These are phyloP conservation scores for Hydriomena furcata DNA, from an alignment of 2,888 invertebrate species.

Conservation along the genomic window DNA sequence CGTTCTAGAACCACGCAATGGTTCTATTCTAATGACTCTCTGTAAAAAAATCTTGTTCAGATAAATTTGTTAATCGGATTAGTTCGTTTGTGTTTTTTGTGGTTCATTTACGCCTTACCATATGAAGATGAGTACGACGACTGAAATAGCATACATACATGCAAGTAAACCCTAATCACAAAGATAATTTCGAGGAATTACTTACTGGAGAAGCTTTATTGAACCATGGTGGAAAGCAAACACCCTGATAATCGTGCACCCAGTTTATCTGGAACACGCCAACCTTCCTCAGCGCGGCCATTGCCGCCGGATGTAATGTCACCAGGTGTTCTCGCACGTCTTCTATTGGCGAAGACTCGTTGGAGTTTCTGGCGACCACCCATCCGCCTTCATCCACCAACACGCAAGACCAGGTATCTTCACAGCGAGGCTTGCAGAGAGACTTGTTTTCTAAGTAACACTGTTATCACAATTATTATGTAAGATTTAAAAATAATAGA, in stretches of 20 bases:
- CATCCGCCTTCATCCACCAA: conserved; percentile 74
- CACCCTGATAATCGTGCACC: conserved; percentile 74
- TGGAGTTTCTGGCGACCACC: conserved; percentile 60
- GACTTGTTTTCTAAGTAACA: conserved; percentile 59
- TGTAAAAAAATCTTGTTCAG: too few relatives aligned
- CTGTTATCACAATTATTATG: conserved; percentile 33
- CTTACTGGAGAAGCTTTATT: conserved; percentile 53
- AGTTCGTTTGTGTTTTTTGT: too few relatives aligned
- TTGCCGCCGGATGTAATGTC: conserved; percentile 57
- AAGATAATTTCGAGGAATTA: neutral
- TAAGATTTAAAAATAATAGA: too few relatives aligned
- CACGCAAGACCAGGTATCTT: conserved; percentile 69
- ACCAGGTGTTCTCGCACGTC: conserved; percentile 61
- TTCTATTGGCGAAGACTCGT: conserved; percentile 39
- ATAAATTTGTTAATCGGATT: too few relatives aligned
- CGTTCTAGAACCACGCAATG: too few relatives aligned
- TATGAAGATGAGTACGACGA: too few relatives aligned
- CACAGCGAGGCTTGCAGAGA: conserved; percentile 58
- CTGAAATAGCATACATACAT: too few relatives aligned
- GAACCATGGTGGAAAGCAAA: conserved; percentile 61
- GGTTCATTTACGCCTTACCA: too few relatives aligned
- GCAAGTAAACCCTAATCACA: too few relatives aligned
- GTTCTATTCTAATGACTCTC: too few relatives aligned
- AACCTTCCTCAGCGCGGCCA: conserved; percentile 62
- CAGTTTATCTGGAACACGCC: conserved; percentile 64